A percentile compares a stretch with the other conserved stretches of the same genome.
phyloP scores from a whole-genome alignment of 1,140 invertebrate species.

The Hylyphantes graminicola region DNA sequence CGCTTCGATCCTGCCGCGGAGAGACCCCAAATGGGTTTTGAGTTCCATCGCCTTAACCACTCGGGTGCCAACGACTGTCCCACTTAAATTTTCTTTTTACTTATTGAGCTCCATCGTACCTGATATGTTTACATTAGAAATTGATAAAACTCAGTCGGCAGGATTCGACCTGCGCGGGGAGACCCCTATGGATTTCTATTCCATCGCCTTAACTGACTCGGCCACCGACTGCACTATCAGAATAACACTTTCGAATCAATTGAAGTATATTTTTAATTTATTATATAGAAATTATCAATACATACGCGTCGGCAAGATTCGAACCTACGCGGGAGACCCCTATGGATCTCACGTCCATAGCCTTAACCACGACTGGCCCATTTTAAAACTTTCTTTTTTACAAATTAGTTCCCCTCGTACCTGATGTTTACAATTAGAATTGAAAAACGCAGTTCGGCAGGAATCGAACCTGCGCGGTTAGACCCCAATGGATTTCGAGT shows the following conservation, averaged over 20 bases:
- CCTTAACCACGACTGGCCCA: too few relatives aligned
- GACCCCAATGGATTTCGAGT: too few relatives aligned
- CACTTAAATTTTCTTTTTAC: background rate
- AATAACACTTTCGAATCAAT: too few relatives aligned
- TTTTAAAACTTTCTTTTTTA: too few relatives aligned
- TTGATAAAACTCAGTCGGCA: background rate
- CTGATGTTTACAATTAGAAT: too few relatives aligned
- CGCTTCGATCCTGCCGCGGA: too few relatives aligned
- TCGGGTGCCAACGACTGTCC: background rate
- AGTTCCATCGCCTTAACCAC: background rate
- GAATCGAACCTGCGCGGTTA: slow-evolving; percentile 3
- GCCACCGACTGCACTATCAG: too few relatives aligned
- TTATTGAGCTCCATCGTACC: slow-evolving; percentile 63
- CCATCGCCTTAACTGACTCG: background rate
- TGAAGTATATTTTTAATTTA: too few relatives aligned
- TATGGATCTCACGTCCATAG: background rate
- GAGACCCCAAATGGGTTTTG: background rate
- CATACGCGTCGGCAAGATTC: background rate
- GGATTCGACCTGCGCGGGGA: background rate
- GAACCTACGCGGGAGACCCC: background rate
- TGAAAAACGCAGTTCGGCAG: too few relatives aligned
- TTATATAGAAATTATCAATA: too few relatives aligned
- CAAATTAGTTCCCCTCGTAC: too few relatives aligned
- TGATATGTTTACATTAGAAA: background rate
- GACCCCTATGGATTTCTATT: background rate